Conservation (phyloP, 2,888 invertebrate species). For the Strigamia transsilvanica region DNA sequence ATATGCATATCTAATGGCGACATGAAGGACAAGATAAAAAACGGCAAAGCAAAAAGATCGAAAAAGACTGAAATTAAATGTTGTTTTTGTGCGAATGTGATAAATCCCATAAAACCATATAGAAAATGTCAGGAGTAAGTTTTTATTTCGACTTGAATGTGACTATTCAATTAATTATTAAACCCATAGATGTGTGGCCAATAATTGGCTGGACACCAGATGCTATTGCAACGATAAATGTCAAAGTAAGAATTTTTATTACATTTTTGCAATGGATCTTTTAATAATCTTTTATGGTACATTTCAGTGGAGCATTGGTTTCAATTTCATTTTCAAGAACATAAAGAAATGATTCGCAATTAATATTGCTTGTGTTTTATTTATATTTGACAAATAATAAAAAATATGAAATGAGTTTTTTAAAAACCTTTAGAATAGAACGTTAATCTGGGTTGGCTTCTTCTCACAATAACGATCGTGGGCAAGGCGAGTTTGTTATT, state of each 20-base stretch:
- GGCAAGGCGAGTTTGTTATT: too few relatives aligned
- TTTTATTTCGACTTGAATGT: not conserved
- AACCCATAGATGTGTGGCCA: not conserved
- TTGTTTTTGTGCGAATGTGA: not conserved
- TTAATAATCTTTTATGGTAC: not conserved
- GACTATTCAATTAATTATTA: too few relatives aligned
- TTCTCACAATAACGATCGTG: too few relatives aligned
- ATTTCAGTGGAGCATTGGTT: constrained; percentile 29
- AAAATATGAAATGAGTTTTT: not conserved
- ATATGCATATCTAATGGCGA: not conserved
- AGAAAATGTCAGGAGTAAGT: not conserved
- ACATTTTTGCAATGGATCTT: not conserved
- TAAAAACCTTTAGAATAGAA: too few relatives aligned
- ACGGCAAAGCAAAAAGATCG: not conserved
- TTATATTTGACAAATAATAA: not conserved
- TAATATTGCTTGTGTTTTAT: not conserved
- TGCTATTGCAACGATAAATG: constrained; percentile 1
- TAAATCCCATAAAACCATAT: not conserved
- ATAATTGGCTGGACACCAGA: not conserved
- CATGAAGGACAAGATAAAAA: not conserved
- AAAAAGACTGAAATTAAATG: not conserved
- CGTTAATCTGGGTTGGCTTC: too few relatives aligned
- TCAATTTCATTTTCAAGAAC: not conserved
- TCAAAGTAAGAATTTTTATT: constrained; percentile 6
- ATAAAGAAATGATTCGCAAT: not conserved